phyloP scores from a whole-genome alignment of 1,140 invertebrate genomes.

The Orchesella cincta region DNA sequence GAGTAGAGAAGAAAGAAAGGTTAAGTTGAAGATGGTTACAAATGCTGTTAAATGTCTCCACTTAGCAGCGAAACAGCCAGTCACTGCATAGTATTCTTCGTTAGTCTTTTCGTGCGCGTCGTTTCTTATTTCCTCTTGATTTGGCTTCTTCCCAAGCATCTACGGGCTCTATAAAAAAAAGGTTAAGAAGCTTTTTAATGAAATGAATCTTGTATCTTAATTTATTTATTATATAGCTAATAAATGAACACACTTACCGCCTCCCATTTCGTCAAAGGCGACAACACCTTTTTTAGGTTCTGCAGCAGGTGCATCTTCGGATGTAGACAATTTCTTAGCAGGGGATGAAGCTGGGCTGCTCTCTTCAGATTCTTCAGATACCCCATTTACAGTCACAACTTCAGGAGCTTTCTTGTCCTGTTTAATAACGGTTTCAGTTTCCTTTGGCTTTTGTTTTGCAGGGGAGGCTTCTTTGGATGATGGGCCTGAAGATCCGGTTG shows the following conservation, averaged over 20 bases:
- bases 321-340: neutral
- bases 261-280: slow-evolving; percentile 49
- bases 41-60: too few relatives aligned
- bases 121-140: slow-evolving; percentile 45
- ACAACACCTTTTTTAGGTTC: slow-evolving; percentile 36
- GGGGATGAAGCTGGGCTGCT: neutral
- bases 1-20: neutral
- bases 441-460: neutral
- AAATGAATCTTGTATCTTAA: slow-evolving; percentile 3
- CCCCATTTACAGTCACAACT: slow-evolving; percentile 7
- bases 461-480: neutral
- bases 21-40: too few relatives aligned
- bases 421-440: neutral
- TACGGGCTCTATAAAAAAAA: slow-evolving; percentile 6
- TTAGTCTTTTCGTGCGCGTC: slow-evolving; percentile 44
- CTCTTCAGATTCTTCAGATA: neutral
- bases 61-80: too few relatives aligned
- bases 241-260: too few relatives aligned
- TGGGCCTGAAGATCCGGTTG: slow-evolving; percentile 7
- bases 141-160: slow-evolving; percentile 50
- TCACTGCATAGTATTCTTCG: too few relatives aligned
- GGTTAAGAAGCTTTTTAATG: slow-evolving; percentile 13
- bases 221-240: neutral
- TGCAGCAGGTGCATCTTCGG: slow-evolving; percentile 13
- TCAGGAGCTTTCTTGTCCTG: neutral